Base-by-base conservation (phyloP, 2,888 invertebrate species). In the Apamea epomidion region DNA sequence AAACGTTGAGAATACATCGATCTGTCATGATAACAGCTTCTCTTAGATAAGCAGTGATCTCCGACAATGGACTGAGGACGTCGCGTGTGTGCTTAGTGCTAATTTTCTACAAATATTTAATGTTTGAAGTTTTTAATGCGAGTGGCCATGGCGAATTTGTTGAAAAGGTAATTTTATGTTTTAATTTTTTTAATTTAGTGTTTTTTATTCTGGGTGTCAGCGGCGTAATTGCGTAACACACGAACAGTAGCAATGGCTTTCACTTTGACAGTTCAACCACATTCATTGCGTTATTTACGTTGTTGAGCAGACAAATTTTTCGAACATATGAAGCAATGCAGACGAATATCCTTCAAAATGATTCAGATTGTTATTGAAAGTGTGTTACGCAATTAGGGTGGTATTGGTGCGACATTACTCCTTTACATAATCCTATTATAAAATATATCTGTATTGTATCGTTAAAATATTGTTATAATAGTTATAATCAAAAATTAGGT, bases 1-100 rank as follows among this genome's bases (percentile, higher is more conserved):
- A 91, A 90, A 89, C 82, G 91, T 90, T 90, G 91, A 93, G 92
- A 93, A 91, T 92, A 92, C 92, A 91, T 92, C 93, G 94, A 96
- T 95, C 94, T 95, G 95, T 95, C 95, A 94, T 90, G 96, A 96
- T 96, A 96, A 93, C 88, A 88, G 80, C 87, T 79, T 89, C 89
- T 87, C 81, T 82, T 78, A 90, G 91, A 92, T 91, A 60, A n/a
- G 58, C 8, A 91, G 88, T 89, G 86, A 80, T 69, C 78, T 81
- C 72, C 81, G 76, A 87, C 87, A 85, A 88, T 87, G 86, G 87
- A 84, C 79, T 76, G 70, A 76, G 85, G 84, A 85, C 87, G 81
- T 62, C 45, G 80, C 29, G 76, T 85, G 86, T 88, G 84, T 80
- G 81, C 65, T 74, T 71, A 71, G 86, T 86, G 82, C 54, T 76